These are phyloP conservation scores for Boleophthalmus pectinirostris DNA, from an alignment of 2,113 vertebrate species.

Conservation along the genomic window DNA sequence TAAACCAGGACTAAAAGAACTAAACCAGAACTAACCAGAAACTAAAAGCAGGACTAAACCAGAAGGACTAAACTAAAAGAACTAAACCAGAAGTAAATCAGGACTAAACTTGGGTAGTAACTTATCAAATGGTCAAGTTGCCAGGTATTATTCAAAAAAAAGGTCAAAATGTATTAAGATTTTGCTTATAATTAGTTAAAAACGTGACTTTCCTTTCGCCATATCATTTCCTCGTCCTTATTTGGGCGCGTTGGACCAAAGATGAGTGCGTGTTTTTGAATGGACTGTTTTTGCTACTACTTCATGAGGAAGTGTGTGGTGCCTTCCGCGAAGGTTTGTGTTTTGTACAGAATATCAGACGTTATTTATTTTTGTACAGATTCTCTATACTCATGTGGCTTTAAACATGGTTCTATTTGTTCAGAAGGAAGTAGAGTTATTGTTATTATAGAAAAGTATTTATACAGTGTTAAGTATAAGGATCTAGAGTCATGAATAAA, in stretches of 20 bases:
- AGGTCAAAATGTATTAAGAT: too few species aligned
- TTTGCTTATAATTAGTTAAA: too few species aligned
- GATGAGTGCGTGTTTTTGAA: slow-evolving; percentile 50
- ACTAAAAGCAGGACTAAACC: too few species aligned
- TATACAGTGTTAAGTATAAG: slow-evolving; percentile 88
- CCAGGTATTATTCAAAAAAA: too few species aligned
- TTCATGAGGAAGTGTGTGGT: slow-evolving; percentile 96
- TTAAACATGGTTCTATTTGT: slow-evolving; percentile 82
- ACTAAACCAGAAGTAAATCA: too few species aligned
- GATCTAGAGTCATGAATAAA: slow-evolving; percentile 80
- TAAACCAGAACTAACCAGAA: too few species aligned
- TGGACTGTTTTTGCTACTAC: slow-evolving; percentile 82
- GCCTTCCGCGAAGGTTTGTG: slow-evolving; percentile 89
- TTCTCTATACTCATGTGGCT: slow-evolving; percentile 94
- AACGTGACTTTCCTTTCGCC: slow-evolving; percentile 51
- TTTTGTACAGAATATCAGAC: slow-evolving; percentile 82
- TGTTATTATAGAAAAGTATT: slow-evolving; percentile 91
- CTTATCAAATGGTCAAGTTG: too few species aligned
- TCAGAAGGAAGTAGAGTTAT: slow-evolving; percentile 87
- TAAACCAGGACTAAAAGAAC: too few species aligned
- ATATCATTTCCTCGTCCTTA: slow-evolving; percentile 59
- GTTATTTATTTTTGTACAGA: slow-evolving; percentile 99
- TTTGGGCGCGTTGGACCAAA: slow-evolving; percentile 65
- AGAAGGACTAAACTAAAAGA: too few species aligned
- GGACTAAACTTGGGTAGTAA: too few species aligned